phyloP scores from a whole-genome alignment of 2,797 vertebrate species.

The Enteromius afrohamiltoni region DNA sequence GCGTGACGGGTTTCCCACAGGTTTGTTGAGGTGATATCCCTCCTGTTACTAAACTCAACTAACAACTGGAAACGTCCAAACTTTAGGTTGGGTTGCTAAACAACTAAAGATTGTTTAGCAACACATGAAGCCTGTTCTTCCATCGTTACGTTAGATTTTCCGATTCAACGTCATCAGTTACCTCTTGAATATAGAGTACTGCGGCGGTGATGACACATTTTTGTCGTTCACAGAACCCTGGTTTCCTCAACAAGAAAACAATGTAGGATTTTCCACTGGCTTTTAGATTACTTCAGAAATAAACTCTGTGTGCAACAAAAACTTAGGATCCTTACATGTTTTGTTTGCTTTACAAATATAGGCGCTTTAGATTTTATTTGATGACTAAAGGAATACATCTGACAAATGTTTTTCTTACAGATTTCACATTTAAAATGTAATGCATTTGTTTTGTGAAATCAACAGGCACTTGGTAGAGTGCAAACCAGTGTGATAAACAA shows the following conservation, averaged over 20 bases:
- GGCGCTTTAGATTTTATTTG: no score
- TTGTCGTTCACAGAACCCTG: not conserved
- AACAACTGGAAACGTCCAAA: not conserved
- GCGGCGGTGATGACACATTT: not conserved
- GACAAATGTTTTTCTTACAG: no score
- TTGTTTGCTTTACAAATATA: no score
- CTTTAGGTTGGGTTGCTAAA: not conserved
- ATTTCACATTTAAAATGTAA: no score
- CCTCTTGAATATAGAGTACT: not conserved
- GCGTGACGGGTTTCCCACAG: conserved; percentile 29
- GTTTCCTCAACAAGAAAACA: not conserved
- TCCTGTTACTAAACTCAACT: not conserved
- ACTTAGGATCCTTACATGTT: not conserved
- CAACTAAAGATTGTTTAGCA: not conserved
- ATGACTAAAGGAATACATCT: no score
- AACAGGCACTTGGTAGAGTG: no score
- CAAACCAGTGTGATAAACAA: no score
- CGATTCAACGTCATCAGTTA: not conserved
- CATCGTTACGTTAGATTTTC: not conserved
- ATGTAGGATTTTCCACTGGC: not conserved
- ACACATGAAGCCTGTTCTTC: not conserved
- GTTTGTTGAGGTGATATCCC: not conserved
- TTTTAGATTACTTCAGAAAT: not conserved
- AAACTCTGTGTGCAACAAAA: not conserved
- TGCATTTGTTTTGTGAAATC: no score